These are phyloP conservation scores for Augiades crinisus DNA, from an alignment of 2,888 invertebrate species.

Conservation along the genomic window DNA sequence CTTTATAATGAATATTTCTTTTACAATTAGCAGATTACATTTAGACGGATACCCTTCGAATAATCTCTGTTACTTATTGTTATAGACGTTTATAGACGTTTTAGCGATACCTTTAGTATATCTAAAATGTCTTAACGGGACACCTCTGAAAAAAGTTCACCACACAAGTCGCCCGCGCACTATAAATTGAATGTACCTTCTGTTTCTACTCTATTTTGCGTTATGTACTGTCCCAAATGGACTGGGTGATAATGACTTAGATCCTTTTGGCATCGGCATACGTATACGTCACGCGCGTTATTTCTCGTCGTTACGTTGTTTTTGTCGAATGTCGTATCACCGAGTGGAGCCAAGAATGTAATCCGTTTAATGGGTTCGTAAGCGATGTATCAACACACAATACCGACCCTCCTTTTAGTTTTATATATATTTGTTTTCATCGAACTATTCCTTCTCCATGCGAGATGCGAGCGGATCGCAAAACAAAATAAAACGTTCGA, in stretches of 20 bases:
- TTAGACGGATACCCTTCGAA: no score
- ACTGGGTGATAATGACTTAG: conserved; percentile 28
- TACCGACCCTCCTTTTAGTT: conserved; percentile 28
- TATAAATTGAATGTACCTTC: conserved; percentile 13
- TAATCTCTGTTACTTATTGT: no score
- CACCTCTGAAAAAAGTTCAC: no score
- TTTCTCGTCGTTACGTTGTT: conserved; percentile 51
- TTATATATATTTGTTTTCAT: conserved; percentile 4
- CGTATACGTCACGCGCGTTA: conserved; percentile 38
- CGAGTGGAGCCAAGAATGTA: conserved; percentile 59
- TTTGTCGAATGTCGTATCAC: conserved; percentile 43
- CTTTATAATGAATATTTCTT: no score
- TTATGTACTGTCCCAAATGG: no score
- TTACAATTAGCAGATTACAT: no score
- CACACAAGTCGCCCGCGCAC: no score
- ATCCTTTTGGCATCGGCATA: conserved; percentile 38
- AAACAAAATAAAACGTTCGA: conserved; percentile 9
- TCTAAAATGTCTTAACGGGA: no score
- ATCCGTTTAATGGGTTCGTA: conserved; percentile 61
- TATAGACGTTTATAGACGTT: no score
- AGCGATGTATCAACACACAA: conserved; percentile 51
- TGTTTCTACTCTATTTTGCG: conserved; percentile 29
- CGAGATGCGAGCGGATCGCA: not conserved
- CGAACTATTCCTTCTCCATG: conserved; percentile 7
- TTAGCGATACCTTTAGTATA: no score